Conservation (phyloP, 2,888 invertebrate genomes). For the Ormyrus nitidulus region DNA sequence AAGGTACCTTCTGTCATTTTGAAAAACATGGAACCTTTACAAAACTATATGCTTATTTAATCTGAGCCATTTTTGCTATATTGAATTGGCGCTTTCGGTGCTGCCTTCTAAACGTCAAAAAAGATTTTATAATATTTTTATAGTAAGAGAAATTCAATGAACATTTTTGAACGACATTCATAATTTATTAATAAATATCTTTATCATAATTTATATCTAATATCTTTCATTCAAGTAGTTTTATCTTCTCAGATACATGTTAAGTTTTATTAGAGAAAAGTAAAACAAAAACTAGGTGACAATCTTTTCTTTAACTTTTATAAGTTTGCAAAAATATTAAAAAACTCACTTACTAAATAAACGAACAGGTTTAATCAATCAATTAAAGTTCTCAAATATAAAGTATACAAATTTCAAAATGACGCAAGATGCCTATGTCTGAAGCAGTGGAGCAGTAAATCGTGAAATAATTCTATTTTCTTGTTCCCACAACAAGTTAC, state of each 20-base stretch:
- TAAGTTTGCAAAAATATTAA: too few relatives aligned
- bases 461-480: constrained; percentile 47
- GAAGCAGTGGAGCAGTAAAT: constrained; percentile 29
- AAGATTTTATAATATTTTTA: not conserved
- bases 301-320: not conserved
- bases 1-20: constrained; percentile 48
- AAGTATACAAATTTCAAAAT: constrained; percentile 38
- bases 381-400: constrained; percentile 3
- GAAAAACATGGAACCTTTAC: constrained; percentile 3
- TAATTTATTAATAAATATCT: too few relatives aligned
- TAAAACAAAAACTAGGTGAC: not conserved
- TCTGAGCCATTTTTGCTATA: not conserved
- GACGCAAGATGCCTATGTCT: constrained; percentile 30
- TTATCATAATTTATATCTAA: too few relatives aligned
- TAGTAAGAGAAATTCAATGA: too few relatives aligned
- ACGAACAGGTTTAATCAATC: not conserved
- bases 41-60: not conserved
- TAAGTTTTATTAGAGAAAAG: too few relatives aligned
- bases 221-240: too few relatives aligned
- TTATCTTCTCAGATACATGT: too few relatives aligned
- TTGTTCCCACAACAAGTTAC: constrained; percentile 41
- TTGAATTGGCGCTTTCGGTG: too few relatives aligned
- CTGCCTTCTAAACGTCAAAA: too few relatives aligned
- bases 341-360: too few relatives aligned
- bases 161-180: too few relatives aligned